These are phyloP conservation scores for Procambarus clarkii DNA, from an alignment of 1,140 invertebrate genomes.

Conservation along the genomic window DNA sequence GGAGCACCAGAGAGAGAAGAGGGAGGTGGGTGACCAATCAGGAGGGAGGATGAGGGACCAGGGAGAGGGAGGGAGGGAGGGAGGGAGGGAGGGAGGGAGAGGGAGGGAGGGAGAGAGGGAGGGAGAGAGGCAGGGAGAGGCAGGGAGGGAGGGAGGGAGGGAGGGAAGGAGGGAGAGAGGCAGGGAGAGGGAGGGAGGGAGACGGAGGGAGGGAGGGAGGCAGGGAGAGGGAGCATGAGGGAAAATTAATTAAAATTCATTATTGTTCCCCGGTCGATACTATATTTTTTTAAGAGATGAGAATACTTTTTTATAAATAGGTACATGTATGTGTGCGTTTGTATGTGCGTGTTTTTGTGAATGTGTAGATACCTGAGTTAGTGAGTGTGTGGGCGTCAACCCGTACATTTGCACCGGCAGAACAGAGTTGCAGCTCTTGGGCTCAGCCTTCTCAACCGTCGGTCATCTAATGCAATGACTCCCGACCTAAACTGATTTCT, in stretches of 20 bases:
- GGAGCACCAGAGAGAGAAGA: background rate
- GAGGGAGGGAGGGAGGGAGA: background rate
- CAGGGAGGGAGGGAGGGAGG: background rate
- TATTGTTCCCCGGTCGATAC: background rate
- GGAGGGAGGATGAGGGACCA: background rate
- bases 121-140: background rate
- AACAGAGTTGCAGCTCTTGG: no score
- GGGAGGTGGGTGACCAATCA: background rate
- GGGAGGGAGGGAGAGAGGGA: background rate
- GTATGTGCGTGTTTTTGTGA: no score
- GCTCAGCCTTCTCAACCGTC: no score
- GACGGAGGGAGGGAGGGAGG: background rate
- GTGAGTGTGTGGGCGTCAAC: no score
- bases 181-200: background rate
- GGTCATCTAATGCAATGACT: no score
- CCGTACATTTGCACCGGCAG: no score
- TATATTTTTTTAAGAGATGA: no score
- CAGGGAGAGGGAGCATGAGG: background rate
- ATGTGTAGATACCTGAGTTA: no score
- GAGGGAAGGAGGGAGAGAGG: background rate
- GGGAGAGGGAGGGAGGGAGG: background rate
- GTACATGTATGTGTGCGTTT: background rate
- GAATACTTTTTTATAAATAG: background rate
- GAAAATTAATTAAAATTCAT: constrained; percentile 7
- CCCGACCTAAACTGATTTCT: no score